A percentile compares a stretch with the other conserved stretches of the same genome.
phyloP scores from a whole-genome alignment of 1,140 invertebrate genomes.

The Drosophila bocqueti region DNA sequence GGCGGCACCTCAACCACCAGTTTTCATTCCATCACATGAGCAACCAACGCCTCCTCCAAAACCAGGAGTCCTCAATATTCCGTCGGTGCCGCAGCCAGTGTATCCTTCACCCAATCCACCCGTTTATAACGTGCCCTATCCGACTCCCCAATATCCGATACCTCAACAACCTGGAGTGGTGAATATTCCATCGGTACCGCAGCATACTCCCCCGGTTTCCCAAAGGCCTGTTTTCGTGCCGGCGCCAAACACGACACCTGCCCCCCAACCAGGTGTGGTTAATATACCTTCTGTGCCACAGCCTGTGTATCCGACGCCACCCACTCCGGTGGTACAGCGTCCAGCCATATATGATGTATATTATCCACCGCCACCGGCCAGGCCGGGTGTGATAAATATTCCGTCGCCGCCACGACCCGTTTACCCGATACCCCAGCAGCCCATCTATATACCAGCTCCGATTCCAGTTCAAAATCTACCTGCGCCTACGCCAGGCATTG shows the following conservation, averaged over 20 bases:
- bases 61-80: slow-evolving; percentile 88
- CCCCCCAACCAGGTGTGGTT: slow-evolving; percentile 38
- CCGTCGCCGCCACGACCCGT: slow-evolving; percentile 36
- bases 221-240: slow-evolving; percentile 85
- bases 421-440: slow-evolving; percentile 30
- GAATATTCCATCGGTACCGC: slow-evolving; percentile 47
- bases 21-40: slow-evolving; percentile 10
- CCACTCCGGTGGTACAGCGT: slow-evolving; percentile 88
- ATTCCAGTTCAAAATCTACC: slow-evolving; percentile 9
- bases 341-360: slow-evolving; percentile 86
- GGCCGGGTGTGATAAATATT: slow-evolving; percentile 57
- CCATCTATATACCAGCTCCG: slow-evolving; percentile 31
- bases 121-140: slow-evolving; percentile 85
- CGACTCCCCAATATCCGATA: slow-evolving; percentile 6
- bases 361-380: slow-evolving; percentile 31
- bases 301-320: slow-evolving; percentile 86
- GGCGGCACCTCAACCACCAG: slow-evolving; percentile 16
- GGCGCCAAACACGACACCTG: slow-evolving; percentile 85
- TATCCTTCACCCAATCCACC: slow-evolving; percentile 17
- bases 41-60: slow-evolving; percentile 51
- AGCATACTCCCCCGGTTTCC: slow-evolving; percentile 67
- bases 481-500: slow-evolving; percentile 87
- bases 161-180: slow-evolving; percentile 34
- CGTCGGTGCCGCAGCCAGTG: slow-evolving; percentile 25
- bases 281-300: slow-evolving; percentile 50